Evolutionary conservation across 2,888 invertebrate species (phyloP).

Genomic region (Parapristionchus giblindavisi): DNA sequence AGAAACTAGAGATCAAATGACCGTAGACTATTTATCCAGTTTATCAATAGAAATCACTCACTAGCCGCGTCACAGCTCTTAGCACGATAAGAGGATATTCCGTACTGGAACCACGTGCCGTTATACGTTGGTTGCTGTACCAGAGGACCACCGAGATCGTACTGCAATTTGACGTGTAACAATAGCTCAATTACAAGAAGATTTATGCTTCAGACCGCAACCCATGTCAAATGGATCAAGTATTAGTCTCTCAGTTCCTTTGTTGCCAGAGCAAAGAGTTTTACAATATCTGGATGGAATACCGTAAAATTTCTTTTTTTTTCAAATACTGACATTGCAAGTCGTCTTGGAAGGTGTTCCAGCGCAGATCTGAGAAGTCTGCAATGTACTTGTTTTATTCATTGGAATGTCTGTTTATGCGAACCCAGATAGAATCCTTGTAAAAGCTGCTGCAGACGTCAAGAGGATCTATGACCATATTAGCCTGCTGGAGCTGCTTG

Average conservation of each 20-base stretch:
- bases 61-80: constrained; percentile 26
- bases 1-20: too few relatives aligned
- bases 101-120: constrained; percentile 36
- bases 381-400: too few relatives aligned
- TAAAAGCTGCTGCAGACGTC: constrained; percentile 11
- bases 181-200: too few relatives aligned
- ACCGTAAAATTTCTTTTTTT: too few relatives aligned
- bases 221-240: too few relatives aligned
- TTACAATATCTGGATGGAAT: too few relatives aligned
- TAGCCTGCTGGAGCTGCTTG: constrained; percentile 31
- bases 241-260: too few relatives aligned
- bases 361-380: constrained; percentile 17
- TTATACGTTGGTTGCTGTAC: background rate
- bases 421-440: constrained; percentile 13
- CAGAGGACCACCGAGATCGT: constrained; percentile 33
- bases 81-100: constrained; percentile 19
- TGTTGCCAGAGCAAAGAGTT: too few relatives aligned
- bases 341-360: constrained; percentile 23
- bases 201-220: too few relatives aligned
- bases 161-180: constrained; percentile 26
- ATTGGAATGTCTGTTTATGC: too few relatives aligned
- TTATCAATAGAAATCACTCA: background rate
- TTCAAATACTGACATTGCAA: constrained; percentile 17
- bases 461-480: constrained; percentile 16
- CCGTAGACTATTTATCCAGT: too few relatives aligned